Evolutionary conservation across 2,113 vertebrate species (phyloP).

Genomic region (Calyptommatus sinebrachiatus): DNA sequence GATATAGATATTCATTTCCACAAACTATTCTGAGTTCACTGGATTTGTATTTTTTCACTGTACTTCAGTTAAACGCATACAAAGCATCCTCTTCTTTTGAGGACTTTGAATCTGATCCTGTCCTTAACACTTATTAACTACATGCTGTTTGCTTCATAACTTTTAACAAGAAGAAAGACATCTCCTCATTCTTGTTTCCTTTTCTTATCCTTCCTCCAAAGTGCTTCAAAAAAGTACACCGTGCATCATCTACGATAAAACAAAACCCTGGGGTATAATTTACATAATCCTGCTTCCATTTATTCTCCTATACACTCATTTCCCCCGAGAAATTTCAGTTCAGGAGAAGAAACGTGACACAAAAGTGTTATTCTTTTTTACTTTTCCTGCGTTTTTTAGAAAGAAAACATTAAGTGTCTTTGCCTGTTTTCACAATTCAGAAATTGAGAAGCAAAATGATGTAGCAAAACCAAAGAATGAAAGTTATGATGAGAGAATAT

Average conservation of each 20-base stretch:
- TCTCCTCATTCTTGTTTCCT: constrained; percentile 37
- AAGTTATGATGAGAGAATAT: too few relatives aligned
- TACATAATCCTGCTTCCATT: constrained; percentile 46
- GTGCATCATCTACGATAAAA: constrained; percentile 22
- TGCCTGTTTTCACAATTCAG: constrained; percentile 46
- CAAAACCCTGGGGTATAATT: constrained; percentile 35
- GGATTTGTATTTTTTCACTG: constrained; percentile 8
- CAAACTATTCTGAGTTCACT: not conserved
- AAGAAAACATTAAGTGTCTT: constrained; percentile 44
- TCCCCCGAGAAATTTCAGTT: constrained; percentile 30
- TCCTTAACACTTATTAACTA: constrained; percentile 45
- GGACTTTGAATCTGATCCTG: constrained; percentile 20
- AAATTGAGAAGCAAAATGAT: constrained; percentile 30
- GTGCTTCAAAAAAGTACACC: constrained; percentile 35
- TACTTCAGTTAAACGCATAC: not conserved
- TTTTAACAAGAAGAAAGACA: constrained; percentile 23
- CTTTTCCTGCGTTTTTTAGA: constrained; percentile 20
- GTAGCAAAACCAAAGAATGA: not conserved
- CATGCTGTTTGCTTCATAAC: constrained; percentile 33
- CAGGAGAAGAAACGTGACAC: constrained; percentile 12
- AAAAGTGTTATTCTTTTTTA: not conserved
- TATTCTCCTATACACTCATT: constrained; percentile 39
- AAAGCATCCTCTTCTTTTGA: constrained; percentile 25
- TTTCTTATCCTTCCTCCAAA: constrained; percentile 42
- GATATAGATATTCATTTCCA: too few relatives aligned